A percentile compares a stretch with the other conserved stretches of the same genome.
Conservation (phyloP, 2,797 vertebrate genomes). For the Antennarius maculatus region DNA sequence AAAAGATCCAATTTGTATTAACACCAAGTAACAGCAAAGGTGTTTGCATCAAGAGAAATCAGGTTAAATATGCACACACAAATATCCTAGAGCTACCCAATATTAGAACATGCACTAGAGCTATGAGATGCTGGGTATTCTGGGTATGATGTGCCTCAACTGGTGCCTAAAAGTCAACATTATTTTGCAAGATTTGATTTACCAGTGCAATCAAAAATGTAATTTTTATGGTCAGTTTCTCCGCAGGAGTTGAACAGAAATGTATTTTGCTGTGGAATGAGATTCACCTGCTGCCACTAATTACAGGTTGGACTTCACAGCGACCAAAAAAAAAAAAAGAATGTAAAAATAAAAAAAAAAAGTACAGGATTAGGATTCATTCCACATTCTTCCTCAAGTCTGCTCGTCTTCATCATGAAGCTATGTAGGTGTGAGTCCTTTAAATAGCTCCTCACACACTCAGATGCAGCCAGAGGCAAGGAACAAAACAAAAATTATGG, state of each 20-base stretch:
- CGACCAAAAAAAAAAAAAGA: no score
- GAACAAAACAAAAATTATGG: constrained; percentile 10
- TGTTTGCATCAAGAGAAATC: constrained; percentile 12
- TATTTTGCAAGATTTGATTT: constrained; percentile 20
- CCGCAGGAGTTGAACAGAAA: no score
- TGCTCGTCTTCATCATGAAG: constrained; percentile 13
- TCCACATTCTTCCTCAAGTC: background rate
- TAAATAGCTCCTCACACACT: background rate
- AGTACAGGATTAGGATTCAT: background rate
- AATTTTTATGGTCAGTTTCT: background rate
- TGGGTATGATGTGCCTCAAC: constrained; percentile 29
- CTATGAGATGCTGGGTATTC: constrained; percentile 42
- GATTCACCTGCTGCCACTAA: no score
- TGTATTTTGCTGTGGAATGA: no score
- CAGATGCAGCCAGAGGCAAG: constrained; percentile 11
- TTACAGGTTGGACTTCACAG: no score
- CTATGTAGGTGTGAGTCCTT: constrained; percentile 12
- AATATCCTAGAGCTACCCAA: constrained; percentile 24
- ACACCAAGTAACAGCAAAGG: constrained; percentile 6
- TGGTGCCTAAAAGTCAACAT: constrained; percentile 4
- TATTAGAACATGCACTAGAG: constrained; percentile 34
- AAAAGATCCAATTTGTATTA: constrained; percentile 8
- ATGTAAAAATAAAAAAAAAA: no score
- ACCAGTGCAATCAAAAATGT: constrained; percentile 3
- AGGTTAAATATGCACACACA: constrained; percentile 36